phyloP scores from a whole-genome alignment of 2,888 invertebrate species.

The Geophilus truncorum region DNA sequence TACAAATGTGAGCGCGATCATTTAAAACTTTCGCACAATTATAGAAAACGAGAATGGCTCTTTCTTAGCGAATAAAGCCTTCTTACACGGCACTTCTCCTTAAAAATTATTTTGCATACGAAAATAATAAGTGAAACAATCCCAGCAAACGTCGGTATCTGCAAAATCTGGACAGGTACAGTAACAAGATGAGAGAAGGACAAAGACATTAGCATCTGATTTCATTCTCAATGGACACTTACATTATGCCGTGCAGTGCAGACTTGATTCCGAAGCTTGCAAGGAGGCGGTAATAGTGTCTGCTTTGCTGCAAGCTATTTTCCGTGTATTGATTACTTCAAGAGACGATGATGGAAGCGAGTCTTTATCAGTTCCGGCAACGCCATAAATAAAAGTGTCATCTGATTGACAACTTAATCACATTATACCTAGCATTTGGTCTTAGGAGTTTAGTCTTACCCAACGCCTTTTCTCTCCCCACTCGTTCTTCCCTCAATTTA shows the following conservation, averaged over 20 bases:
- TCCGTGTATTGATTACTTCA: not conserved
- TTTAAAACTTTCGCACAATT: no score
- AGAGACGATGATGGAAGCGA: not conserved
- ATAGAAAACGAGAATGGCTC: no score
- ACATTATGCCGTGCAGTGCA: not conserved
- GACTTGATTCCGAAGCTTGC: not conserved
- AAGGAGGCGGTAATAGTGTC: not conserved
- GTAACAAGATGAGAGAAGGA: not conserved
- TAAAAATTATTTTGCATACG: not conserved
- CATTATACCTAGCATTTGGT: not conserved
- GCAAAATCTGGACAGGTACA: not conserved
- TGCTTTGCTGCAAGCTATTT: not conserved
- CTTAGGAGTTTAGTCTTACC: not conserved
- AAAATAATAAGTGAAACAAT: not conserved
- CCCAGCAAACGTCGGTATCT: not conserved
- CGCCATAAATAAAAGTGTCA: not conserved
- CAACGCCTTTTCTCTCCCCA: not conserved
- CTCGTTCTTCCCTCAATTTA: not conserved
- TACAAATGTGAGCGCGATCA: no score
- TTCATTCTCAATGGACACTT: not conserved
- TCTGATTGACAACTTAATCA: not conserved
- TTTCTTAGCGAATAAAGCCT: no score
- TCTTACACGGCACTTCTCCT: no score
- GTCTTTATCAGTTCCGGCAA: not conserved
- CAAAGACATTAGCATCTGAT: not conserved